phyloP scores from a whole-genome alignment of 2,797 vertebrate genomes.

The Astyanax mexicanus region DNA sequence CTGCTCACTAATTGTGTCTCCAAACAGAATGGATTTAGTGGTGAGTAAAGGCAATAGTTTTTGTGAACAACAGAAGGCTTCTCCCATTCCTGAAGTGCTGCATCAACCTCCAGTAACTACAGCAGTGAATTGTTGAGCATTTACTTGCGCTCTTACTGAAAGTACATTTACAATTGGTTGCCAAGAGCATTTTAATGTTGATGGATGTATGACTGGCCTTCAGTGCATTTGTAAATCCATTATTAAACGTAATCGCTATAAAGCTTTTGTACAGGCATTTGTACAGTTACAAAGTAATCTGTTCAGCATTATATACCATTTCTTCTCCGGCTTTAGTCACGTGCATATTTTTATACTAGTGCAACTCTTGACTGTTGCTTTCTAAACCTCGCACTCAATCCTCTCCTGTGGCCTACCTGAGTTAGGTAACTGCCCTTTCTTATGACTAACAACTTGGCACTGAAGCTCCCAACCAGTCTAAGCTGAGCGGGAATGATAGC shows the following conservation, averaged over 20 bases:
- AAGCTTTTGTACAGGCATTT: not conserved
- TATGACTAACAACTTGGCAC: conserved; percentile 18
- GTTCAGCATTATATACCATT: not conserved
- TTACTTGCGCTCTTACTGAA: conserved; percentile 53
- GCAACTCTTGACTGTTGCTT: not conserved
- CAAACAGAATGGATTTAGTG: conserved; percentile 25
- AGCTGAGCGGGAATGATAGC: not conserved
- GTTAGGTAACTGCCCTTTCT: conserved; percentile 30
- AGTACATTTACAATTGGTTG: conserved; percentile 29
- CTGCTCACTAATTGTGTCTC: conserved; percentile 16
- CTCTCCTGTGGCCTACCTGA: not conserved
- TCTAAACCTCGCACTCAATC: not conserved
- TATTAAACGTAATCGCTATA: conserved; percentile 5
- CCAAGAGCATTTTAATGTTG: conserved; percentile 48
- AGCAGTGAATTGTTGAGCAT: conserved; percentile 51
- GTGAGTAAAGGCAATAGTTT: conserved; percentile 8
- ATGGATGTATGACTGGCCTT: conserved; percentile 43
- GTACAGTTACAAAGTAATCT: not conserved
- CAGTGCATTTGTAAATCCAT: not conserved
- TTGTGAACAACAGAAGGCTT: conserved; percentile 12
- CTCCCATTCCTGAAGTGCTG: not conserved
- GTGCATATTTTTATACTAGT: not conserved
- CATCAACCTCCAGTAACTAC: conserved; percentile 46
- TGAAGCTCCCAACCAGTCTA: conserved; percentile 5
- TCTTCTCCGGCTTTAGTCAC: not conserved